Percentiles rank a stretch among this genome's conserved stretches.
phyloP scores from a whole-genome alignment of 2,888 invertebrate genomes.

The Euplexia lucipara region DNA sequence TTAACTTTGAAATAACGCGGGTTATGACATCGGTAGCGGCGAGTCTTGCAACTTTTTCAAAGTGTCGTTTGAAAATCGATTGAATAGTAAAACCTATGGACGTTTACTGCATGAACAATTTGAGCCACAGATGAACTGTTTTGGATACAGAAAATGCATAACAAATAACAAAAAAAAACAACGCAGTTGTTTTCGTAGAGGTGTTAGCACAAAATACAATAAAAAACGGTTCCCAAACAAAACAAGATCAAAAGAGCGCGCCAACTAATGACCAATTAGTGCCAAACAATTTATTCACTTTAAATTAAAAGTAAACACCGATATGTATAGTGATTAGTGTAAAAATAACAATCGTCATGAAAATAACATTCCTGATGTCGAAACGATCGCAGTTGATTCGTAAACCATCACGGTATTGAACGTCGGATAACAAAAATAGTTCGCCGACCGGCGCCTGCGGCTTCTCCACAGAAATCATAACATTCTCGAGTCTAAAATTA shows the following conservation, averaged over 20 bases:
- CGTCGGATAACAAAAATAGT: constrained; percentile 73
- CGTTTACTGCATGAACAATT: too few relatives aligned
- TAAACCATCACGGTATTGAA: constrained; percentile 43
- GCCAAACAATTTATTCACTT: constrained; percentile 33
- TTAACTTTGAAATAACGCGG: neutral
- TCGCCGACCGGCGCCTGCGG: constrained; percentile 68
- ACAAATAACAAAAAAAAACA: constrained; percentile 11
- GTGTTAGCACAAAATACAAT: constrained; percentile 19
- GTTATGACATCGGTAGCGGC: neutral
- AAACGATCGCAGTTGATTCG: constrained; percentile 50
- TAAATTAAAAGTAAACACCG: constrained; percentile 40
- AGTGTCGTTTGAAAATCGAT: neutral
- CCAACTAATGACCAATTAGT: constrained; percentile 34
- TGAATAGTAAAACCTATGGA: too few relatives aligned
- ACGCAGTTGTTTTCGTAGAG: neutral
- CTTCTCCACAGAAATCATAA: constrained; percentile 74
- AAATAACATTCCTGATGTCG: constrained; percentile 65
- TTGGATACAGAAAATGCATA: neutral
- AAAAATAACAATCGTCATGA: constrained; percentile 55
- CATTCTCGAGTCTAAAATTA: constrained; percentile 78
- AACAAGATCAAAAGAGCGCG: constrained; percentile 9
- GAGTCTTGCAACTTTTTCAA: constrained; percentile 4
- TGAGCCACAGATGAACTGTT: too few relatives aligned
- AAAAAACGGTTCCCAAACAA: constrained; percentile 21
- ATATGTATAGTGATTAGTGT: constrained; percentile 33